Evolutionary conservation across 2,797 vertebrate species (phyloP).

Genomic region (Sebastolobus alascanus): DNA sequence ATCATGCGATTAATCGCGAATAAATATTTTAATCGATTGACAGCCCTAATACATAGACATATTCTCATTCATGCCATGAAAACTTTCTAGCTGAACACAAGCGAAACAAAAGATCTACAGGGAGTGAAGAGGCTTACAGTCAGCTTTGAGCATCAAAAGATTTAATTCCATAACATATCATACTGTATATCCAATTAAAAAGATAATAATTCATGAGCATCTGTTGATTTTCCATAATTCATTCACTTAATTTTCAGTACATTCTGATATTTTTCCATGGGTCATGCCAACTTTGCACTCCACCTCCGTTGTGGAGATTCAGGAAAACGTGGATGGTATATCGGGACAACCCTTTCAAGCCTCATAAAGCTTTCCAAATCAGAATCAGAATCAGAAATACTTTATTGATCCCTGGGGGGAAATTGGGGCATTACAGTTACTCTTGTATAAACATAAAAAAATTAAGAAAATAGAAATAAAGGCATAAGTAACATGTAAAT

Average conservation of each 20-base stretch:
- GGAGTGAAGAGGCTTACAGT: neutral
- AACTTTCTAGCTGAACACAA: neutral
- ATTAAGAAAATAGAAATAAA: no score
- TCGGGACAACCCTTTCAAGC: neutral
- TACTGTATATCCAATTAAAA: neutral
- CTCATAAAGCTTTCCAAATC: neutral
- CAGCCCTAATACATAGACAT: neutral
- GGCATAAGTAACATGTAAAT: no score
- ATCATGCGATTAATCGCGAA: no score
- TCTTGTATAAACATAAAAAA: no score
- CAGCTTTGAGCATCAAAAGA: neutral
- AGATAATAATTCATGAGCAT: neutral
- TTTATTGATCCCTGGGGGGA: no score
- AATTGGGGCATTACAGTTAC: no score
- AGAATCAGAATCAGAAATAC: no score
- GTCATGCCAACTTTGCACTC: neutral
- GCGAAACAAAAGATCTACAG: neutral
- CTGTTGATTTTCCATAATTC: neutral
- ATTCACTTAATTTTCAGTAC: neutral
- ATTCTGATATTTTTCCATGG: neutral
- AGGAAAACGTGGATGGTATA: neutral
- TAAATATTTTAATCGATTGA: no score
- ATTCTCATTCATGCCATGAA: conserved; percentile 7
- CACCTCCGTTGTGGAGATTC: neutral
- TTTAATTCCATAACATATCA: neutral